Conservation (phyloP, 2,113 vertebrate genomes). For the Noctilio leporinus region DNA sequence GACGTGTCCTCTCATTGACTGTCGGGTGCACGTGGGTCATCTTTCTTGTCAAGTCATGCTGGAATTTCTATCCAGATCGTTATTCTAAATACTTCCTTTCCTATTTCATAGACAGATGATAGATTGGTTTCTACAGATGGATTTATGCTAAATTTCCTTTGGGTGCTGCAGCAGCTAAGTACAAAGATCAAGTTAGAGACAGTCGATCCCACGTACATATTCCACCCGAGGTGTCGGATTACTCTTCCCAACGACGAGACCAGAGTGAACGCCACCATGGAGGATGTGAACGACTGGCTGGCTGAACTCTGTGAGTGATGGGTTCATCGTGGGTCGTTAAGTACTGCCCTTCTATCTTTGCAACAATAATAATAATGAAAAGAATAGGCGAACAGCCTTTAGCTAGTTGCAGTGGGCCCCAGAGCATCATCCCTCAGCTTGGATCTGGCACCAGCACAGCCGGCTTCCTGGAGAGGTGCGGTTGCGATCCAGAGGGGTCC, state of each 20-base stretch:
- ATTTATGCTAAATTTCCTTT: slow-evolving; percentile 98
- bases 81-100: background rate
- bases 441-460: background rate
- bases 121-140: slow-evolving; percentile 96
- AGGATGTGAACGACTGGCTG: slow-evolving; percentile 92
- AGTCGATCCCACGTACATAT: slow-evolving; percentile 96
- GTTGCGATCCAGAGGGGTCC: background rate
- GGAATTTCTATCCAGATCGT: background rate
- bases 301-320: slow-evolving; percentile 87
- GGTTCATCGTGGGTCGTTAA: fast-evolving
- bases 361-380: background rate
- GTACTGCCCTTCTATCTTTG: background rate
- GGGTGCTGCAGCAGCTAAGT: slow-evolving; percentile 97
- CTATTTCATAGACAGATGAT: slow-evolving; percentile 88
- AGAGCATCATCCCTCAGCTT: background rate
- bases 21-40: background rate
- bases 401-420: background rate
- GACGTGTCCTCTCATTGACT: fast-evolving
- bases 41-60: background rate
- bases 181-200: slow-evolving; percentile 98
- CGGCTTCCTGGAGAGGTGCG: background rate
- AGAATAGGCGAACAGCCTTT: background rate
- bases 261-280: slow-evolving; percentile 93
- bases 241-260: slow-evolving; percentile 91
- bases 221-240: slow-evolving; percentile 94